A percentile compares a stretch with the other conserved stretches of the same genome.
phyloP scores from a whole-genome alignment of 2,113 vertebrate species.

The Rissa tridactyla region DNA sequence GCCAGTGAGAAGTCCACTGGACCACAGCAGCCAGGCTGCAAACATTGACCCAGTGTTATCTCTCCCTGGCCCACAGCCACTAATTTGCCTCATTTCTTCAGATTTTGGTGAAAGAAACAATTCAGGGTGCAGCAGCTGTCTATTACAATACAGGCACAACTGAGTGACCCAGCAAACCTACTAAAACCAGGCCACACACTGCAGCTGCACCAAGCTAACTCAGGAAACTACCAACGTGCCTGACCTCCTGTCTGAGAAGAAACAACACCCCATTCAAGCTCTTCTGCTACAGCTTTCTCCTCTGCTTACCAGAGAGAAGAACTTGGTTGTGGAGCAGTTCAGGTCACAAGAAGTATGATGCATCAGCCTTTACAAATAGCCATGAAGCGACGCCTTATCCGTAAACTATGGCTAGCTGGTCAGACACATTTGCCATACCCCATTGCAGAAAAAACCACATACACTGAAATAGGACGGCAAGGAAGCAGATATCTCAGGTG shows the following conservation, averaged over 20 bases:
- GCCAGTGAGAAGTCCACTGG: not conserved
- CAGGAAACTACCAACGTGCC: not conserved
- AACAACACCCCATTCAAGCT: not conserved
- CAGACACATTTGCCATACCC: not conserved
- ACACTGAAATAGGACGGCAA: not conserved
- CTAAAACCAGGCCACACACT: not conserved
- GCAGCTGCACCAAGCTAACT: not conserved
- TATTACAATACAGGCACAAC: not conserved
- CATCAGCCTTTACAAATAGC: not conserved
- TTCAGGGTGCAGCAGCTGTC: slow-evolving; percentile 40
- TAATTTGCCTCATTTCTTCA: slow-evolving; percentile 15
- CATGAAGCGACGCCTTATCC: rapidly evolving
- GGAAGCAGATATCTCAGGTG: not conserved
- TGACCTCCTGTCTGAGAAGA: not conserved
- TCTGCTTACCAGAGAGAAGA: not conserved
- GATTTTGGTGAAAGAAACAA: slow-evolving; percentile 43
- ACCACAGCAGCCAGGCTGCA: not conserved
- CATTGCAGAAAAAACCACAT: not conserved
- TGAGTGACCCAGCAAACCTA: not conserved
- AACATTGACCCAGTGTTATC: slow-evolving; percentile 15
- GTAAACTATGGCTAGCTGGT: not conserved
- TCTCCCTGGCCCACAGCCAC: not conserved
- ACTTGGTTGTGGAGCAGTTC: not conserved
- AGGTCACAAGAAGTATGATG: not conserved
- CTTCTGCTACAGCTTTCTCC: not conserved